phyloP scores from a whole-genome alignment of 1,140 invertebrate genomes.

The Drosophila trapezifrons region DNA sequence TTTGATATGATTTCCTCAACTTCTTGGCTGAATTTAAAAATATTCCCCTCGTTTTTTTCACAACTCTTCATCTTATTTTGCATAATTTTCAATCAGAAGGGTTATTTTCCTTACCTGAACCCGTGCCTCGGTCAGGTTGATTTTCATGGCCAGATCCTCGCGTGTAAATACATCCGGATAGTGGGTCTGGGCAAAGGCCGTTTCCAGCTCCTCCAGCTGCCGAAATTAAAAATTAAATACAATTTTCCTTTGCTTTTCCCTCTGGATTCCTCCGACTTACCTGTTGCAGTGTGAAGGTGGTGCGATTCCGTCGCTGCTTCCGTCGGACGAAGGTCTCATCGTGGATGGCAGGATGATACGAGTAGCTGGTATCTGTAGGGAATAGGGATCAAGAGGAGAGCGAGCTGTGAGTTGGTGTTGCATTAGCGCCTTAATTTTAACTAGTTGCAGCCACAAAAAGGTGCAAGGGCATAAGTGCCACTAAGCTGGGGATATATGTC shows the following conservation, averaged over 20 bases:
- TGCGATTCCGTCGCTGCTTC: conserved; percentile 97
- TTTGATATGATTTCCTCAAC: conserved; percentile 74
- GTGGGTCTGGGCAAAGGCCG: conserved; percentile 98
- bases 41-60: conserved; percentile 12
- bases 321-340: conserved; percentile 98
- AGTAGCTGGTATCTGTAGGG: conserved; percentile 93
- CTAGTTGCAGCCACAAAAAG: conserved; percentile 37
- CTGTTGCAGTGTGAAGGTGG: conserved; percentile 98
- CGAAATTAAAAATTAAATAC: conserved; percentile 62
- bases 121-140: conserved; percentile 98
- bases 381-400: conserved; percentile 21
- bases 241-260: background rate
- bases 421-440: conserved; percentile 69
- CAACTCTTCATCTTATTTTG: conserved; percentile 40
- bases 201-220: conserved; percentile 96
- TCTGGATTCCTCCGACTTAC: conserved; percentile 84
- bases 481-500: conserved; percentile 55
- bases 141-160: conserved; percentile 99
- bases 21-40: conserved; percentile 29
- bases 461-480: conserved; percentile 54
- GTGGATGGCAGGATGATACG: conserved; percentile 96
- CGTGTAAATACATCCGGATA: conserved; percentile 99
- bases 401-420: conserved; percentile 52
- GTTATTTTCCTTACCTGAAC: conserved; percentile 91
- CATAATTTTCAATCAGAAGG: conserved; percentile 52